phyloP scores from a whole-genome alignment of 2,888 invertebrate species.

The Phania funesta region DNA sequence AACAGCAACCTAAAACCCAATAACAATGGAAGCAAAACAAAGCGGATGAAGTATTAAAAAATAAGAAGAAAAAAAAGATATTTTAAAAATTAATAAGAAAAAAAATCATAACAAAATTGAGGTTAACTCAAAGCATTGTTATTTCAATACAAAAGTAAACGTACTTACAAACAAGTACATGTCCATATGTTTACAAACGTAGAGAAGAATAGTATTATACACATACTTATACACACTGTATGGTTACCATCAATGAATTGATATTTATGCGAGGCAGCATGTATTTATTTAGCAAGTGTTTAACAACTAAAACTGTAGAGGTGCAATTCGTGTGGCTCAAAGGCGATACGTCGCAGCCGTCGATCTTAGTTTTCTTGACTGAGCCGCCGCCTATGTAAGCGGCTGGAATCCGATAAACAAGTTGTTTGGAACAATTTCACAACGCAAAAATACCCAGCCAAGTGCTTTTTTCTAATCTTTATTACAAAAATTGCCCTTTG shows the following conservation, averaged over 20 bases:
- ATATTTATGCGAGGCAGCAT: slow-evolving; percentile 3
- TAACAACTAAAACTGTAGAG: background rate
- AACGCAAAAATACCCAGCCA: too few relatives aligned
- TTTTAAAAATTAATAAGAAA: slow-evolving; percentile 1
- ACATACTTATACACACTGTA: background rate
- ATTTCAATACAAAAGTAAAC: slow-evolving; percentile 5
- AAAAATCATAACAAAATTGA: slow-evolving; percentile 36
- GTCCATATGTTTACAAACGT: background rate
- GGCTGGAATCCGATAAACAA: too few relatives aligned
- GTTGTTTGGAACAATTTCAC: too few relatives aligned
- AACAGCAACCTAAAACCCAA: slow-evolving; percentile 1
- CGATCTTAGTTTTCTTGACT: too few relatives aligned
- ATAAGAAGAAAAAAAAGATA: slow-evolving; percentile 4
- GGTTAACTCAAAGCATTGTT: slow-evolving; percentile 58
- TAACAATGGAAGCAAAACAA: slow-evolving; percentile 22
- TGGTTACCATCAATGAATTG: slow-evolving; percentile 10
- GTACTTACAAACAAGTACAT: background rate
- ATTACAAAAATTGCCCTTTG: too few relatives aligned
- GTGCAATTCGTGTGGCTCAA: background rate
- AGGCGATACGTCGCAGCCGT: too few relatives aligned
- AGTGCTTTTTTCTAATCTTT: too few relatives aligned
- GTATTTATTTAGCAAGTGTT: slow-evolving; percentile 25
- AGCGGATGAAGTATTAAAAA: slow-evolving; percentile 31
- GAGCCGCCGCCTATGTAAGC: too few relatives aligned
- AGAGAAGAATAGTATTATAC: background rate